phyloP scores from a whole-genome alignment of 2,113 vertebrate genomes.

The Corythaixoides concolor region DNA sequence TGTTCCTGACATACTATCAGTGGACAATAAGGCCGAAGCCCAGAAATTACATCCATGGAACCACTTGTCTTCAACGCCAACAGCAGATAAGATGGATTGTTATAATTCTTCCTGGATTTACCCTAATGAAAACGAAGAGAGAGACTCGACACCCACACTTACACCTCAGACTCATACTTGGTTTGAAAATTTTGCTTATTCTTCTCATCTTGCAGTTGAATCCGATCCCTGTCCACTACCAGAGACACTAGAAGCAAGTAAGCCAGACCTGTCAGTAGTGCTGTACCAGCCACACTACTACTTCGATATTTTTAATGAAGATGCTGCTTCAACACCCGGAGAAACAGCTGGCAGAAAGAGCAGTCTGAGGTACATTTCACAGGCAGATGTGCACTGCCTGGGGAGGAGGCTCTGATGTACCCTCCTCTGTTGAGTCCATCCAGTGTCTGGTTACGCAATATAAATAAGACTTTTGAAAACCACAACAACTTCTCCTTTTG shows the following conservation, averaged over 20 bases:
- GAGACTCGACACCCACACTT: neutral
- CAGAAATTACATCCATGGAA: neutral
- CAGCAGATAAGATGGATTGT: neutral
- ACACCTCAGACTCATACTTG: neutral
- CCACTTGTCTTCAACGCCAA: neutral
- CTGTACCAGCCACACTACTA: constrained; percentile 42
- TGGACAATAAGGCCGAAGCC: constrained; percentile 30
- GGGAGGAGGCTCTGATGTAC: neutral
- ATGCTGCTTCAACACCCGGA: neutral
- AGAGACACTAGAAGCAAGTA: neutral
- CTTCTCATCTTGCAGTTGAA: neutral
- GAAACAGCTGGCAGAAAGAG: constrained; percentile 4
- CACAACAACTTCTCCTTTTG: neutral
- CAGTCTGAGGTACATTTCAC: constrained; percentile 61
- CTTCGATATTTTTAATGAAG: neutral
- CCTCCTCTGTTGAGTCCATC: neutral
- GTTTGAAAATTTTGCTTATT: constrained; percentile 74
- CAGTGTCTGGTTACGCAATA: neutral
- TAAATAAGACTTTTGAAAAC: neutral
- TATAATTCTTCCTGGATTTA: neutral
- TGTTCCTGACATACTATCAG: constrained; percentile 52
- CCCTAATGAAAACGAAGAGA: neutral
- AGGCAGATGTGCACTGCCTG: neutral
- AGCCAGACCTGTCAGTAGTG: neutral
- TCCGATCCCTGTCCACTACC: neutral